Conservation (phyloP, 2,888 invertebrate species). For the Taphrorychus bicolor region DNA sequence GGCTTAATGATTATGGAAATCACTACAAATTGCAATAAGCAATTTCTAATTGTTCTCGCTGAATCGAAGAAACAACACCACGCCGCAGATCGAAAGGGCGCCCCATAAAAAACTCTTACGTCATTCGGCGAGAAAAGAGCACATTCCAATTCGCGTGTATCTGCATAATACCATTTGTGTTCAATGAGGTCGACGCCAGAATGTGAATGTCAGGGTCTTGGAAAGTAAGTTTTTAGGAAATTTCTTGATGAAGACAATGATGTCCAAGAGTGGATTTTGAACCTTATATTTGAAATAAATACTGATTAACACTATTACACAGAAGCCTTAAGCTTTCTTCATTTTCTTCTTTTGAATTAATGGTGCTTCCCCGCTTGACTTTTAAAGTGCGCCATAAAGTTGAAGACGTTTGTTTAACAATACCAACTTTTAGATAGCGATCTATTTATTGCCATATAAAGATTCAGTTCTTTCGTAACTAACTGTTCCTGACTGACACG, state of each 20-base stretch:
- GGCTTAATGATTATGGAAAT: constrained; percentile 21
- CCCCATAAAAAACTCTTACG: constrained; percentile 33
- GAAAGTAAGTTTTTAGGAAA: too few relatives aligned
- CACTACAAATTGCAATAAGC: constrained; percentile 19
- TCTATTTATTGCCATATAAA: constrained; percentile 33
- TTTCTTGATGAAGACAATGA: too few relatives aligned
- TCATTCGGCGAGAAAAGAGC: constrained; percentile 34
- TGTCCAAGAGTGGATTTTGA: too few relatives aligned
- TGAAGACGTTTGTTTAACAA: constrained; percentile 22
- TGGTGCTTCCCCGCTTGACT: constrained; percentile 8
- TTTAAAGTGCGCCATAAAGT: constrained; percentile 12
- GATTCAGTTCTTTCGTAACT: constrained; percentile 16
- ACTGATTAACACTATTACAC: too few relatives aligned
- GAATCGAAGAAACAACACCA: constrained; percentile 20
- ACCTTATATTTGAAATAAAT: too few relatives aligned
- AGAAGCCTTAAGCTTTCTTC: too few relatives aligned
- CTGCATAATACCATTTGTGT: constrained; percentile 27
- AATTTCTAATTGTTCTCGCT: constrained; percentile 31
- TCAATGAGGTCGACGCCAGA: constrained; percentile 16
- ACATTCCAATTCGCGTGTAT: constrained; percentile 29
- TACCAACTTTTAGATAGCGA: constrained; percentile 22
- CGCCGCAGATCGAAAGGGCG: constrained; percentile 31
- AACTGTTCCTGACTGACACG: constrained; percentile 10
- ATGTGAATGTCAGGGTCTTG: constrained; percentile 38
- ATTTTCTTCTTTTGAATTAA: too few relatives aligned